phyloP scores from a whole-genome alignment of 2,113 vertebrate genomes.

The Xiphias gladius region DNA sequence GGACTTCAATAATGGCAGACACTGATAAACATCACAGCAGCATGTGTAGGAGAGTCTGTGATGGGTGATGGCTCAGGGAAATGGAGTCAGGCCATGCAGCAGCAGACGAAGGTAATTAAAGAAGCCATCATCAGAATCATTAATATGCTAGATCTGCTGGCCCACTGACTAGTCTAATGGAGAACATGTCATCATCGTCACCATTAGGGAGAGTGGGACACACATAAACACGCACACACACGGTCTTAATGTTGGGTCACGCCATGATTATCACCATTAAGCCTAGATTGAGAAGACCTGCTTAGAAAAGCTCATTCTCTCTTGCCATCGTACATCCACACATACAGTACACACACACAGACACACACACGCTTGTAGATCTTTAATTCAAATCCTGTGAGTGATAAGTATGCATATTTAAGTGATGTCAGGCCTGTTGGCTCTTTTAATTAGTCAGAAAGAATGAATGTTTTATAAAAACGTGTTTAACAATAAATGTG shows the following conservation, averaged over 20 bases:
- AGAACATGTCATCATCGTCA: conserved; percentile 82
- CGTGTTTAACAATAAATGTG: conserved; percentile 87
- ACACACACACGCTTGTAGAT: conserved; percentile 62
- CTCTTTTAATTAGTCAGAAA: conserved; percentile 86
- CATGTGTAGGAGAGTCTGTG: conserved; percentile 71
- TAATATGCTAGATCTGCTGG: conserved; percentile 84
- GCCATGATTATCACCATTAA: conserved; percentile 84
- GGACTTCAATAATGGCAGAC: conserved; percentile 69
- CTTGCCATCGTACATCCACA: conserved; percentile 52
- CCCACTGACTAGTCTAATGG: conserved; percentile 83
- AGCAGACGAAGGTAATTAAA: conserved; percentile 82
- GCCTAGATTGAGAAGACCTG: conserved; percentile 78
- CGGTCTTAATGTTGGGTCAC: conserved; percentile 81
- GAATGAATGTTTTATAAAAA: conserved; percentile 86
- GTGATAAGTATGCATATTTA: conserved; percentile 87
- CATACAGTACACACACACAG: conserved; percentile 45
- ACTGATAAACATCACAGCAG: conserved; percentile 75
- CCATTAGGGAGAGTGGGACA: conserved; percentile 80
- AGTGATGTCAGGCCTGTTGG: conserved; percentile 82
- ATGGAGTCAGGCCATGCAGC: conserved; percentile 71
- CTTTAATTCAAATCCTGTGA: conserved; percentile 86
- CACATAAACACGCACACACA: conserved; percentile 72
- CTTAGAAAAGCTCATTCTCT: conserved; percentile 76
- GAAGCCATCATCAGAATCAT: conserved; percentile 84
- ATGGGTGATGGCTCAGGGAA: conserved; percentile 71